Percentiles rank a stretch among this genome's conserved stretches.
Conservation (phyloP, 2,888 invertebrate genomes). For the Hydroisotoma schaefferi region DNA sequence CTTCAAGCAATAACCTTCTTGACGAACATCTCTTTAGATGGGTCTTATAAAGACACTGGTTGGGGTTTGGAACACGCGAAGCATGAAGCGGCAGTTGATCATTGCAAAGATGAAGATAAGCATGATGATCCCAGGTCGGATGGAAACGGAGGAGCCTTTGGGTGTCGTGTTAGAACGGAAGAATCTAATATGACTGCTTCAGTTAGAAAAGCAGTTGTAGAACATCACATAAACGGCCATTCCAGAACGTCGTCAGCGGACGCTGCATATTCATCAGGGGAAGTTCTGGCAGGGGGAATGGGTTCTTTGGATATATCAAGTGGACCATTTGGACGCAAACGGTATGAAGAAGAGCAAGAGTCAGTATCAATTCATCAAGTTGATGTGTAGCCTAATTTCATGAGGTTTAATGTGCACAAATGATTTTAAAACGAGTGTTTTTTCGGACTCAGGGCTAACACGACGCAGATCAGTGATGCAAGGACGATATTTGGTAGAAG, state of each 20-base stretch:
- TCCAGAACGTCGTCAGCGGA: neutral
- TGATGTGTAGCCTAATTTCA: too few species aligned
- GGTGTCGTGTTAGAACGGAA: neutral
- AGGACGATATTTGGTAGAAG: slow-evolving; percentile 14
- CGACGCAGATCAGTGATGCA: slow-evolving; percentile 11
- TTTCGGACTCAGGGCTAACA: slow-evolving; percentile 9
- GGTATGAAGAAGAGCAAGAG: neutral
- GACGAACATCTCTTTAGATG: slow-evolving; percentile 91
- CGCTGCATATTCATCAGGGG: too few species aligned
- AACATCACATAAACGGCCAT: neutral
- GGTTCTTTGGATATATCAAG: too few species aligned
- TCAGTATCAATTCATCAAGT: too few species aligned
- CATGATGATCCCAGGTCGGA: neutral
- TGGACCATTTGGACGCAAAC: too few species aligned
- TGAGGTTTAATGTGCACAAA: too few species aligned
- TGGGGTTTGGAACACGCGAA: slow-evolving; percentile 33
- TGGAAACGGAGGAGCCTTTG: neutral
- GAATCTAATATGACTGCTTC: neutral
- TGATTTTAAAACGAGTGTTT: neutral
- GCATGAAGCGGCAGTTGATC: neutral
- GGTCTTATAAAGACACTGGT: slow-evolving; percentile 61
- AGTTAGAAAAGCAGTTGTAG: neutral
- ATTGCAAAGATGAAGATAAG: neutral
- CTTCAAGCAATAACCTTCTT: slow-evolving; percentile 90
- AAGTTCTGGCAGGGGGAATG: too few species aligned